Evolutionary conservation across 2,797 vertebrate species (phyloP).

Genomic region (Falco peregrinus): DNA sequence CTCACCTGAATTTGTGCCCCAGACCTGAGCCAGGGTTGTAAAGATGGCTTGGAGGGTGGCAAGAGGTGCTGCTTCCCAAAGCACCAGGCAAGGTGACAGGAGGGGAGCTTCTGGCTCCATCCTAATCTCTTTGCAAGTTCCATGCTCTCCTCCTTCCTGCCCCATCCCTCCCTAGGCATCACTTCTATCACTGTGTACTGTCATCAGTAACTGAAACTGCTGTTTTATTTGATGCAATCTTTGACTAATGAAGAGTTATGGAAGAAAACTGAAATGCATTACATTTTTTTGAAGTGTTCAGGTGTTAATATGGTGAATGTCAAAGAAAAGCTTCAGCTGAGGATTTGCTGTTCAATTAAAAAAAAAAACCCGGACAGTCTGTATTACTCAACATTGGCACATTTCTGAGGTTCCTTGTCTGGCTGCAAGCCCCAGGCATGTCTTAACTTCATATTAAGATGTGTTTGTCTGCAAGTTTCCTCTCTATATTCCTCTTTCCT

Average conservation of each 20-base stretch:
- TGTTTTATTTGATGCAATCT: rapidly evolving
- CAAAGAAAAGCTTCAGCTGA: background rate
- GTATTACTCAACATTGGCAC: background rate
- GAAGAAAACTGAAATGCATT: background rate
- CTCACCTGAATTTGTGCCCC: background rate
- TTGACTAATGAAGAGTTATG: background rate
- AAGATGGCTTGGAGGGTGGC: background rate
- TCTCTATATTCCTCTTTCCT: background rate
- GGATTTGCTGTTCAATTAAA: background rate
- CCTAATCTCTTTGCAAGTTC: background rate
- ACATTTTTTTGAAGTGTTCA: background rate
- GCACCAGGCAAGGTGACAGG: background rate
- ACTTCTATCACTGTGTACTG: background rate
- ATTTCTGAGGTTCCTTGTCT: background rate
- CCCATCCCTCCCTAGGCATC: background rate
- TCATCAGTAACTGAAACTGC: background rate
- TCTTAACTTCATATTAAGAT: background rate
- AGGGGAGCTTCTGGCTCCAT: background rate
- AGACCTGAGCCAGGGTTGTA: background rate
- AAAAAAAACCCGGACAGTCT: rapidly evolving
- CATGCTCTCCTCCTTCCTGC: background rate
- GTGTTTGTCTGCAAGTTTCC: background rate
- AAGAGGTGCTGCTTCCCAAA: background rate
- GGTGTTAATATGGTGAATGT: background rate
- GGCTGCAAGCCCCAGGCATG: background rate